A percentile compares a stretch with the other conserved stretches of the same genome.
phyloP scores from a whole-genome alignment of 2,113 vertebrate species.

The Podarcis raffonei region DNA sequence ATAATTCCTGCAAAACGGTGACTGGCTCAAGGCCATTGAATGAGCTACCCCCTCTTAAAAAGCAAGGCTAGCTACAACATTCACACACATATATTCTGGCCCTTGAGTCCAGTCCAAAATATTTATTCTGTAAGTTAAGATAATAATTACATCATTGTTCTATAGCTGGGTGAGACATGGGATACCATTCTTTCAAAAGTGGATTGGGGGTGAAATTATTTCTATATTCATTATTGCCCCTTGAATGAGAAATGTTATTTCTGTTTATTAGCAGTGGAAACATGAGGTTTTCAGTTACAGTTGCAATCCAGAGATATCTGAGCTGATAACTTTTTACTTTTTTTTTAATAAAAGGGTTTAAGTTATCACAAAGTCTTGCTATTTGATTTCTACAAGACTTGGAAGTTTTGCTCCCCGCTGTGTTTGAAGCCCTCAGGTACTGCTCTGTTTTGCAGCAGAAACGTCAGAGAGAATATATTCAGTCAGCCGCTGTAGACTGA shows the following conservation, averaged over 20 bases:
- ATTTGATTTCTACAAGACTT: constrained; percentile 54
- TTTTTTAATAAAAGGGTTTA: constrained; percentile 56
- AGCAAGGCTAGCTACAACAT: background rate
- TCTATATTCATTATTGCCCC: constrained; percentile 19
- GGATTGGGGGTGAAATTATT: background rate
- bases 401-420: constrained; percentile 59
- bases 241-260: constrained; percentile 47
- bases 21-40: background rate
- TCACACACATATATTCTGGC: constrained; percentile 27
- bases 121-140: constrained; percentile 8
- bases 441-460: constrained; percentile 55
- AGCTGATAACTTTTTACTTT: constrained; percentile 64
- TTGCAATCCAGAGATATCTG: constrained; percentile 62
- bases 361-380: constrained; percentile 63
- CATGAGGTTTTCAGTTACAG: constrained; percentile 40
- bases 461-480: constrained; percentile 39
- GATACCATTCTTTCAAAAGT: constrained; percentile 10
- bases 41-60: background rate
- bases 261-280: constrained; percentile 34
- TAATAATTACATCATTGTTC: background rate
- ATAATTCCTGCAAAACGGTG: constrained; percentile 12
- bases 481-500: constrained; percentile 71
- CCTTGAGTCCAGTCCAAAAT: constrained; percentile 26
- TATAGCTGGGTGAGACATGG: constrained; percentile 4
- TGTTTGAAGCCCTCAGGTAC: constrained; percentile 58